Evolutionary conservation across 2,113 vertebrate species (phyloP).

Genomic region (Apeltes quadracus): DNA sequence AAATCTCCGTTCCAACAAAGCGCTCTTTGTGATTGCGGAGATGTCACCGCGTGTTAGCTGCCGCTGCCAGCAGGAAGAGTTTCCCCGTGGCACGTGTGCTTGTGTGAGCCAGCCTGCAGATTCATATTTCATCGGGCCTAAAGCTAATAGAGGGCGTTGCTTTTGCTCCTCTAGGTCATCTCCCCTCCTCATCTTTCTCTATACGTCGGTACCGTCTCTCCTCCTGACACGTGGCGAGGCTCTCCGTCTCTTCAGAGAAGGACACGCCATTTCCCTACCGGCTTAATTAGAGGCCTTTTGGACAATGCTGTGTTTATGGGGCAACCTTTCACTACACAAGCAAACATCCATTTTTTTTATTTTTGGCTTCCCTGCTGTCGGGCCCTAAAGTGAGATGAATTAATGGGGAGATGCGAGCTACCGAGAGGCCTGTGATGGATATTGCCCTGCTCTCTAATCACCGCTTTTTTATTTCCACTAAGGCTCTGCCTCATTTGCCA

Average conservation of each 20-base stretch:
- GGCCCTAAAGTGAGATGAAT: constrained; percentile 67
- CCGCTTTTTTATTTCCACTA: constrained; percentile 63
- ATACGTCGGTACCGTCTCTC: constrained; percentile 27
- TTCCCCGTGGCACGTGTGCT: not conserved
- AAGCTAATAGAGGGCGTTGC: constrained; percentile 35
- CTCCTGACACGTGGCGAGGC: constrained; percentile 22
- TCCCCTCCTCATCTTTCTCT: constrained; percentile 5
- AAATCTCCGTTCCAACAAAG: not conserved
- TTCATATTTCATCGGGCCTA: constrained; percentile 34
- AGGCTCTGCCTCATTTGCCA: constrained; percentile 61
- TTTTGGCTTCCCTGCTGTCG: constrained; percentile 52
- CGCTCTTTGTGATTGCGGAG: not conserved
- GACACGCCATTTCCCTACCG: constrained; percentile 38
- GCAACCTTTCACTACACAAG: constrained; percentile 41
- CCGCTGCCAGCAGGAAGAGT: constrained; percentile 6
- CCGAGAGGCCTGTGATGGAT: constrained; percentile 53
- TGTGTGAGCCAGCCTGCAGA: constrained; percentile 40
- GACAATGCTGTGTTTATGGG: constrained; percentile 55
- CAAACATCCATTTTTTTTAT: constrained; percentile 52
- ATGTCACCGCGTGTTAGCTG: not conserved
- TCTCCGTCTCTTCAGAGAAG: constrained; percentile 35
- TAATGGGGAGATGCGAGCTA: constrained; percentile 30
- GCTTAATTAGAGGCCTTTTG: constrained; percentile 72
- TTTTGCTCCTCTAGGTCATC: constrained; percentile 41
- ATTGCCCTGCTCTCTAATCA: constrained; percentile 58